These are phyloP conservation scores for Rhinogobio ventralis DNA, from an alignment of 2,797 vertebrate species.

Conservation along the genomic window DNA sequence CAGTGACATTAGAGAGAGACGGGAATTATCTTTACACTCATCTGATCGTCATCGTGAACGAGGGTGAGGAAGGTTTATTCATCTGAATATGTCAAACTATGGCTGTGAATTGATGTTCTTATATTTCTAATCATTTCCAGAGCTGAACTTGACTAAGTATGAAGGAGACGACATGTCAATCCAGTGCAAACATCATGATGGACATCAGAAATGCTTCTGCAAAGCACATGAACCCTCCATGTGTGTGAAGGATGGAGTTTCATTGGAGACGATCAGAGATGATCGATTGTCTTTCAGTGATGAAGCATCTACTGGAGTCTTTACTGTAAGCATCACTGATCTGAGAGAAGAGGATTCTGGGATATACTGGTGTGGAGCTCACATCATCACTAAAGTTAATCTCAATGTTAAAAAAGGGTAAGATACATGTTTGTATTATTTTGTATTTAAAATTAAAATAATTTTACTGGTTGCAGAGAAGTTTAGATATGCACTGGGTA, in stretches of 20 bases:
- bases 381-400: not conserved
- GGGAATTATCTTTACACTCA: conserved; percentile 18
- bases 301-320: conserved; percentile 25
- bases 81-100: not conserved
- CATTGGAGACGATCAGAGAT: conserved; percentile 6
- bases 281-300: conserved; percentile 21
- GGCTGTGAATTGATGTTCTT: conserved; percentile 12
- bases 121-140: not conserved
- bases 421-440: no score
- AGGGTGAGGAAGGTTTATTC: conserved; percentile 16
- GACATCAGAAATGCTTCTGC: conserved; percentile 12
- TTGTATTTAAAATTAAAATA: no score
- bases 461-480: no score
- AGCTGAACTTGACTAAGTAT: conserved; percentile 31
- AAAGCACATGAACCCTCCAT: conserved; percentile 18
- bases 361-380: conserved; percentile 46
- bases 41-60: conserved; percentile 41
- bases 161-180: conserved; percentile 41
- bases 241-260: conserved; percentile 14
- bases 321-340: conserved; percentile 35
- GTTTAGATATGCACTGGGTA: no score
- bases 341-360: conserved; percentile 47
- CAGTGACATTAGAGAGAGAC: conserved; percentile 16
- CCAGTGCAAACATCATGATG: conserved; percentile 25
- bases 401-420: not conserved